phyloP scores from a whole-genome alignment of 2,888 invertebrate genomes.

The Poecilus cupreus region DNA sequence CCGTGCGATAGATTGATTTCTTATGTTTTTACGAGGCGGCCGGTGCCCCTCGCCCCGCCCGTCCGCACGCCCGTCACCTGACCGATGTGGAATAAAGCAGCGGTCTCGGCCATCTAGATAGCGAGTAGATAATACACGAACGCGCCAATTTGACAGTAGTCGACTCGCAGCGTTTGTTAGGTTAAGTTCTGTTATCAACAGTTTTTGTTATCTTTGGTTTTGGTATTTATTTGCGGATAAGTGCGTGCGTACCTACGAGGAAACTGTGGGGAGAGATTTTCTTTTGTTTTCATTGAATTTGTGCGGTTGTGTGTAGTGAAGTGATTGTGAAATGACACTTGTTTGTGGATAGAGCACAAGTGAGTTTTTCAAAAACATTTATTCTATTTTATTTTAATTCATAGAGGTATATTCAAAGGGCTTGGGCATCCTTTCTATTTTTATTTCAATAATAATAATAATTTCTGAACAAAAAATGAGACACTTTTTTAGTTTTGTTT shows the following conservation, averaged over 20 bases:
- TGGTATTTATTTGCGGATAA: neutral
- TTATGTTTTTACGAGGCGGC: constrained; percentile 16
- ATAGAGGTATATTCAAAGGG: too few species aligned
- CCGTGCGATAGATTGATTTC: constrained; percentile 15
- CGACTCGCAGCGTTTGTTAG: neutral
- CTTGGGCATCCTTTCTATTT: too few species aligned
- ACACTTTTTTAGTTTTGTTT: too few species aligned
- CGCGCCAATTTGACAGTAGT: constrained; percentile 40
- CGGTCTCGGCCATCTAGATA: neutral
- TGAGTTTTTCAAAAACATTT: too few species aligned
- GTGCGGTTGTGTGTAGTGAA: neutral
- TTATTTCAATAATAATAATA: too few species aligned
- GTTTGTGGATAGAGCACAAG: too few species aligned
- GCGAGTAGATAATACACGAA: constrained; percentile 7
- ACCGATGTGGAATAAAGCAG: too few species aligned
- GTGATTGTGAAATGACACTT: too few species aligned
- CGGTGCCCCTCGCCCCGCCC: neutral
- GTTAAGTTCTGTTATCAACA: neutral
- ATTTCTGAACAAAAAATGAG: too few species aligned
- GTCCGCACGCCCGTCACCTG: neutral
- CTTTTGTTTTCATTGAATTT: neutral
- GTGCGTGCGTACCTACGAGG: neutral
- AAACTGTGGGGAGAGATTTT: neutral
- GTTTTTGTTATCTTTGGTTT: constrained; percentile 25
- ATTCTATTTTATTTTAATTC: too few species aligned